Evolutionary conservation across 2,888 invertebrate genomes (phyloP).

Genomic region (Macropis europaea): DNA sequence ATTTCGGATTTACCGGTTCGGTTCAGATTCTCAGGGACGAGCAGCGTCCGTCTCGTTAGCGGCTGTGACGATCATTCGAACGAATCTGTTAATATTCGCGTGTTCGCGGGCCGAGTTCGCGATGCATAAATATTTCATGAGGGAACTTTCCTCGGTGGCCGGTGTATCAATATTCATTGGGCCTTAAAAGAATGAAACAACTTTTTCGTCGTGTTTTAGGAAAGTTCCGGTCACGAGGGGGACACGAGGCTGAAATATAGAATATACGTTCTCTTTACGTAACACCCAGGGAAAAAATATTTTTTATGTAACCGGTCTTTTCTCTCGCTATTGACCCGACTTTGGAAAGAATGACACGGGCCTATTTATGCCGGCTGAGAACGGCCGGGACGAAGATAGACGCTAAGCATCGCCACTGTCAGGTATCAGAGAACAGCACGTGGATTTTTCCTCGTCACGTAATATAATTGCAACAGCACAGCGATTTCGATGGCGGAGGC

Average conservation of each 20-base stretch:
- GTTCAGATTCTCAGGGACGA: no score
- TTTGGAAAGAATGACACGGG: no score
- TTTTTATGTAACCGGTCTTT: no score
- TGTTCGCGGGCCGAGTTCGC: background rate
- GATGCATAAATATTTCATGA: conserved; percentile 4
- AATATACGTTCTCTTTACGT: no score
- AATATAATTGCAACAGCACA: conserved; percentile 11
- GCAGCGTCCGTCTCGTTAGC: no score
- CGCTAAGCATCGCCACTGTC: background rate
- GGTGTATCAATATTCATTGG: background rate
- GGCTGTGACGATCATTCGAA: no score
- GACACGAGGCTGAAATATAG: no score
- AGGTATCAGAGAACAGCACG: background rate
- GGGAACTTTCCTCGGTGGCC: background rate
- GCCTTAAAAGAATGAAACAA: background rate
- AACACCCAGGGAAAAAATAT: no score
- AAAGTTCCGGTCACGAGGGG: no score
- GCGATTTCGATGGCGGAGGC: background rate
- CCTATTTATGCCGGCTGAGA: no score
- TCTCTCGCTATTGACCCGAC: no score
- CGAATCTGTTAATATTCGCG: background rate
- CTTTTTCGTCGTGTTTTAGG: background rate
- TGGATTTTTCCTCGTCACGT: conserved; percentile 16
- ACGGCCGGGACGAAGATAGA: background rate
- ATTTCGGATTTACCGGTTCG: no score